A percentile compares a stretch with the other conserved stretches of the same genome.
phyloP scores from a whole-genome alignment of 2,797 vertebrate species.

The Ambastaia sidthimunki region DNA sequence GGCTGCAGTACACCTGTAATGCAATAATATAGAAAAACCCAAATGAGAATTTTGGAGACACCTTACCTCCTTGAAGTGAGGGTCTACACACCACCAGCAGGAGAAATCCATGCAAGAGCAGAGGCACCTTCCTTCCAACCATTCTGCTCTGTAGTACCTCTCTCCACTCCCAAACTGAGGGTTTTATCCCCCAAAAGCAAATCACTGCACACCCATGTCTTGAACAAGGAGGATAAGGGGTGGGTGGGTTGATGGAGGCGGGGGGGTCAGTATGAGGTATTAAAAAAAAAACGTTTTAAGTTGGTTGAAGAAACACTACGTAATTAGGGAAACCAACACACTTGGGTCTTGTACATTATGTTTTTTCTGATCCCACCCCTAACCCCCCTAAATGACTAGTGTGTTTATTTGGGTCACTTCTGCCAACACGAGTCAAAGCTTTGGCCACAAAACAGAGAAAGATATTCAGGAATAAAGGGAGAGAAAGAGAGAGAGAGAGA shows the following conservation, averaged over 20 bases:
- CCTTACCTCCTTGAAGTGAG: conserved; percentile 93
- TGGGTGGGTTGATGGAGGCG: conserved; percentile 25
- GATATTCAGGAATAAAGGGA: conserved; percentile 37
- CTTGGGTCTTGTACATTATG: conserved; percentile 48
- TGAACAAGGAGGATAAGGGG: conserved; percentile 69
- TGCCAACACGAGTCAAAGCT: conserved; percentile 47
- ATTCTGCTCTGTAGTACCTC: conserved; percentile 90
- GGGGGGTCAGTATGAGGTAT: conserved; percentile 36
- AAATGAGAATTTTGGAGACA: not conserved
- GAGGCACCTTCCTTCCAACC: conserved; percentile 82
- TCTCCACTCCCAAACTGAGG: conserved; percentile 78
- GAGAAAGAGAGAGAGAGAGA: not conserved
- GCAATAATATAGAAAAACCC: conserved; percentile 1
- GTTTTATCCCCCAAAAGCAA: conserved; percentile 92
- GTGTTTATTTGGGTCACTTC: conserved; percentile 47
- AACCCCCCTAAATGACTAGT: conserved; percentile 41
- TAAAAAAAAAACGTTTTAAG: conserved; percentile 35
- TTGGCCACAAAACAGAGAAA: conserved; percentile 40
- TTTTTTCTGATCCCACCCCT: conserved; percentile 26
- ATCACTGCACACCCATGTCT: conserved; percentile 81
- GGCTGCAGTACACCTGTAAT: conserved; percentile 36
- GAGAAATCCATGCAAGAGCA: conserved; percentile 83
- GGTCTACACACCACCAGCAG: conserved; percentile 84
- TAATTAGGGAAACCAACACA: conserved; percentile 53
- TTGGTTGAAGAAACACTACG: conserved; percentile 48